Evolutionary conservation across 2,888 invertebrate genomes (phyloP).

Genomic region (Nomada hirtipes): DNA sequence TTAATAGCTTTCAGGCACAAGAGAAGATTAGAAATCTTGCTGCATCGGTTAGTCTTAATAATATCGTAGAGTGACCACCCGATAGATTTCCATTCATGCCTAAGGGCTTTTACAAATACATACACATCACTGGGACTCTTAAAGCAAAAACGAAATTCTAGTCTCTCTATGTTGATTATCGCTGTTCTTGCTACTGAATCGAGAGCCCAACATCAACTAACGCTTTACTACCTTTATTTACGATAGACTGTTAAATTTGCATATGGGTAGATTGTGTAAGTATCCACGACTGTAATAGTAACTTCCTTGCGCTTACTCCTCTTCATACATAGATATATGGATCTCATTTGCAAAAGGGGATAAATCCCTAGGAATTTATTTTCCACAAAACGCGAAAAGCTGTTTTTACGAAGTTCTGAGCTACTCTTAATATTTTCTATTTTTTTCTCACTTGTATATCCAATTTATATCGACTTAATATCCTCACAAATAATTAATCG

Average conservation of each 20-base stretch:
- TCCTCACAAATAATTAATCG: no score
- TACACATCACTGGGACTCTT: neutral
- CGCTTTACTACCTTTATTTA: neutral
- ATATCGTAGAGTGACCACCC: neutral
- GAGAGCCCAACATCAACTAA: neutral
- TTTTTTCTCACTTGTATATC: no score
- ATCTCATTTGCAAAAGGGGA: no score
- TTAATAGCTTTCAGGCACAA: neutral
- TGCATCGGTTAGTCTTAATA: neutral
- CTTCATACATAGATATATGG: no score
- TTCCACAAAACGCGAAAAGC: no score
- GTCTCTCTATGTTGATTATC: conserved; percentile 4
- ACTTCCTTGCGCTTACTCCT: no score
- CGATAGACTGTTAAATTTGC: neutral
- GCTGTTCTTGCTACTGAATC: conserved; percentile 4
- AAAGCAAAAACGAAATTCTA: neutral
- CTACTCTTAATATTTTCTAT: no score
- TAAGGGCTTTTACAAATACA: neutral
- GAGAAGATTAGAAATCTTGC: neutral
- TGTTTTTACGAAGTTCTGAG: no score
- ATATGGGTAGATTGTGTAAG: neutral
- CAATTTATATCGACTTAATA: no score
- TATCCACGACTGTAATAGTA: neutral
- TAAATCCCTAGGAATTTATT: no score
- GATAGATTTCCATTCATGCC: conserved; percentile 8